Evolutionary conservation across 2,888 invertebrate genomes (phyloP).

Genomic region (Agrochola circellaris): DNA sequence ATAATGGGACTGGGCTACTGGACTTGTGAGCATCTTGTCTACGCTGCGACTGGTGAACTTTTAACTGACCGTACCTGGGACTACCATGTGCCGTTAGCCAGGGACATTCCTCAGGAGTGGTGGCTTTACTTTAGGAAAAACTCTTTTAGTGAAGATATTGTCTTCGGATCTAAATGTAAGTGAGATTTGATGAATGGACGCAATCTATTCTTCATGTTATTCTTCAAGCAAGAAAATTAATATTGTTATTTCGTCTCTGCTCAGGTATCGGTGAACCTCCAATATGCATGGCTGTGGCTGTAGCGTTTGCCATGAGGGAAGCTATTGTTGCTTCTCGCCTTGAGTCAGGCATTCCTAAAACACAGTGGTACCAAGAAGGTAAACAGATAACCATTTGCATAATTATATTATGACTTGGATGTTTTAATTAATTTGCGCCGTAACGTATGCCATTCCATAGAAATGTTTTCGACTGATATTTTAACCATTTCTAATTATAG

Average conservation of each 20-base stretch:
- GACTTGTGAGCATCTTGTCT: conserved; percentile 93
- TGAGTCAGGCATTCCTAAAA: conserved; percentile 89
- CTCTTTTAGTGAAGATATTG: conserved; percentile 90
- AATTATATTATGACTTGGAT: background rate
- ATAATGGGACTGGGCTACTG: conserved; percentile 94
- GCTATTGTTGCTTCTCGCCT: conserved; percentile 91
- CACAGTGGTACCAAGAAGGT: conserved; percentile 91
- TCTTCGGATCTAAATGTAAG: conserved; percentile 93
- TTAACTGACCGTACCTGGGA: conserved; percentile 95
- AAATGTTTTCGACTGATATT: background rate
- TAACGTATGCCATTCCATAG: too few relatives aligned
- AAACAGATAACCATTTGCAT: conserved; percentile 36
- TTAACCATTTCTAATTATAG: background rate
- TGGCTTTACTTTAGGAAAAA: conserved; percentile 92
- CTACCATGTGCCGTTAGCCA: conserved; percentile 93
- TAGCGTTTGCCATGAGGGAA: conserved; percentile 91
- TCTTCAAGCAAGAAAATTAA: background rate
- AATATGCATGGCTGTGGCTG: conserved; percentile 82
- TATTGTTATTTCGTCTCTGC: background rate
- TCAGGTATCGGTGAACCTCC: conserved; percentile 89
- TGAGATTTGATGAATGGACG: conserved; percentile 70
- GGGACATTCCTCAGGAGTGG: conserved; percentile 94
- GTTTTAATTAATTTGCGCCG: background rate
- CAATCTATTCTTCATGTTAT: background rate
- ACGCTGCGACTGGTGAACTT: conserved; percentile 92